Conservation (phyloP, 2,797 vertebrate genomes). For the Phaenicophaeus curvirostris region DNA sequence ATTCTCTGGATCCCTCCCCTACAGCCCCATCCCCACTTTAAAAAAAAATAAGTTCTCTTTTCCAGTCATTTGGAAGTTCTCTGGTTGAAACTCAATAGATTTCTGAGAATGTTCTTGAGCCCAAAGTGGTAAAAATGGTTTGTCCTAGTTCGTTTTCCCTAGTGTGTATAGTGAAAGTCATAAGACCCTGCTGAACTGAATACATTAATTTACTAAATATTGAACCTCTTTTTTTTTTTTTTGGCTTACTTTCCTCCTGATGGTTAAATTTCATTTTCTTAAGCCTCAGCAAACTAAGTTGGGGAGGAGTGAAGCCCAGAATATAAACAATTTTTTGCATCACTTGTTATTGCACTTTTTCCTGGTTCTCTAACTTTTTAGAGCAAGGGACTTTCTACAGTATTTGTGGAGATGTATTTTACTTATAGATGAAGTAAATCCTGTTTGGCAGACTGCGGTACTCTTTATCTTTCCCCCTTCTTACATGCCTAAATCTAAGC, state of each 20-base stretch:
- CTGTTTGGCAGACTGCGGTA: not conserved
- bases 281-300: constrained; percentile 16
- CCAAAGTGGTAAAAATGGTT: not conserved
- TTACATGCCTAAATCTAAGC: not conserved
- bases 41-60: not conserved
- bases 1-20: not conserved
- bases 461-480: not conserved
- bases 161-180: not conserved
- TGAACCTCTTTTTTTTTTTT: not conserved
- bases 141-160: not conserved
- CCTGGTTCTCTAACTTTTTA: not conserved
- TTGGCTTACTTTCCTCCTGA: constrained; percentile 24
- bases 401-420: not conserved
- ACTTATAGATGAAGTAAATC: not conserved
- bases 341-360: not conserved
- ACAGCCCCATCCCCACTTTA: accelerated
- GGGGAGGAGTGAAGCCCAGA: not conserved
- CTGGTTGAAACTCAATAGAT: not conserved
- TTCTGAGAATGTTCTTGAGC: not conserved
- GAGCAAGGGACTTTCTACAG: not conserved
- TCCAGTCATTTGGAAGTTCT: not conserved
- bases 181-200: not conserved
- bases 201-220: constrained; percentile 29
- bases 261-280: constrained; percentile 41
- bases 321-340: not conserved